Base-by-base conservation (phyloP, 2,113 vertebrate genomes). In the Phylloscopus whistleri region DNA sequence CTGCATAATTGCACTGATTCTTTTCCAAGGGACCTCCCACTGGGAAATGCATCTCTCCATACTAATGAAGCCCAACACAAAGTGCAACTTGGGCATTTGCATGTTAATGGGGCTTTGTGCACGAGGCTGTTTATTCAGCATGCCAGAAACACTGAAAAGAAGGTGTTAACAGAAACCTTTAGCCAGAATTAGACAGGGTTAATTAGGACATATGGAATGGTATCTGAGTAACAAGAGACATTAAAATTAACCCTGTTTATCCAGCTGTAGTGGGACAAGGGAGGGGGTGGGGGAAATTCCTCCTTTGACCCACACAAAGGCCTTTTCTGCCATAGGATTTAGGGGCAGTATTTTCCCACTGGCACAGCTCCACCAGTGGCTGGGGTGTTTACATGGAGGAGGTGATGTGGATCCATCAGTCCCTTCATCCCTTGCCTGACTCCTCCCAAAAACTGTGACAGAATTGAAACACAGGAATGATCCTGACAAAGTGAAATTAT, bases 161-260 rank as follows among this genome's bases (percentile, higher is more conserved):
- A 95, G 76, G 79, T 95, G 85, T 90, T 95, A 96, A 94, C 87
- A 96, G 93, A 96, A 96, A 95, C 67, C 82, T 93, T 93, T 95
- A 90, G 22, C 82, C 55, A 49, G 78, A 91, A 68, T 81, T 80
- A 67, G 90, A 56, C 55, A 64, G 83, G 63, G 85, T 92, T 96
- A 94, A 96, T 93, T 94, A 81, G 90, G 83, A 94, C 88, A 81
- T 84, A 81, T 75, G 93, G 88, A 94, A 93, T 44, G 30, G 67
- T 72, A 94, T 91, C 51, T 67, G 87, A 93, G 87, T 66, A 67
- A 79, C 67, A 58, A 33, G 93, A 74, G 72, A 48, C 33, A 67
- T 87, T 74, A 90, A 87, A 96, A 95, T 90, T 95, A 93, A 91
- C 80, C 75, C 70, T 91, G 77, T 89, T 94, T 88, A 59, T 67